Evolutionary conservation across 2,797 vertebrate species (phyloP), one percentile per base, ranked within the genome.

Genomic region (Apodemus agrarius): DNA sequence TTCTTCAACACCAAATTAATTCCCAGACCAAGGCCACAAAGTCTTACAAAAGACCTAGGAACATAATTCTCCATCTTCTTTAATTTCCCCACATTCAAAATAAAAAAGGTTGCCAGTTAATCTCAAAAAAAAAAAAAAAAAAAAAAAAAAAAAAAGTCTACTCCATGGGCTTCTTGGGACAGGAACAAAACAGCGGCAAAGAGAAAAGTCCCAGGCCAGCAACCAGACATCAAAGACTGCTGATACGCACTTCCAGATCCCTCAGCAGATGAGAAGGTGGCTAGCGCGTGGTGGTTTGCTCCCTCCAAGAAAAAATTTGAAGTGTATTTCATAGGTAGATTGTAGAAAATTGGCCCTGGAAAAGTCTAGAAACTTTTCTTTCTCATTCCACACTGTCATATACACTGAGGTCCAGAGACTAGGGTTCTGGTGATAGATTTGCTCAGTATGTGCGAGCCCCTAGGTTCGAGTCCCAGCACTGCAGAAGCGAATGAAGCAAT

Each of bases 51-150:
- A 91, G 29, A 87, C 16, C 0, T 26, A 2, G 8, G 10, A 67
- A 83, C n/a, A 74, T 49, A 65, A 69, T 63, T 79, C 3, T 74
- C 59, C 49, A 79, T 34, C 65, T 86, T 61, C 83, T 37, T 52
- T 85, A 4, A 76, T 89, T 85, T 94, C 74, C 54, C 63, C 52
- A 92, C 2, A 26, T 76, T 67, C 59, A 81, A 96, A 49, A 94
- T 65, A 59, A 24, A 54, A 89, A 26, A 86, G 8, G 37, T 63
- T 79, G 34, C 72, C 5, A 82, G 7, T 63, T 78, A n/a, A 4
- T 86, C n/a, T 67, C 29, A 13, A 29, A 89, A 69, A 63, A 17
- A 90, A 69, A 52, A 52, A 12, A 40, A 22, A 40, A 3, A 29
- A 12, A 43, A 22, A 74, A 37, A 19, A 37, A 72, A 37, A 72